A percentile compares a stretch with the other conserved stretches of the same genome.
Conservation (phyloP, 2,113 vertebrate species). For the Beaufortia kweichowensis region DNA sequence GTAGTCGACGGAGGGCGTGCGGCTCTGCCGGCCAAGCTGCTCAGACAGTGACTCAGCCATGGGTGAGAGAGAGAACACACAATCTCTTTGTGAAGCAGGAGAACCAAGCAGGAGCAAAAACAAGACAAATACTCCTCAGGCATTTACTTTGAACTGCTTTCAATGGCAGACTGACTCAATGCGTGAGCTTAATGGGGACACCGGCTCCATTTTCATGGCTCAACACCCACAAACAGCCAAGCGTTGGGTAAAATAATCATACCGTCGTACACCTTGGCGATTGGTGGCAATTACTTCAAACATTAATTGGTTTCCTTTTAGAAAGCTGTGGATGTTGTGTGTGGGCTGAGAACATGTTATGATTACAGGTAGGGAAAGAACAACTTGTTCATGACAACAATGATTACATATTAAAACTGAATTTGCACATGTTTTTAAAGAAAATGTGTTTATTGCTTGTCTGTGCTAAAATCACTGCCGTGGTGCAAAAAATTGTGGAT, state of each 20-base stretch:
- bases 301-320: neutral
- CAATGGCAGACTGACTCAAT: conserved; percentile 12
- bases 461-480: neutral
- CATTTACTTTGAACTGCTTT: conserved; percentile 37
- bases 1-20: conserved; percentile 21
- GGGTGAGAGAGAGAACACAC: conserved; percentile 29
- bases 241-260: conserved; percentile 12
- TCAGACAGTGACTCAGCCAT: conserved; percentile 75
- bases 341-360: neutral
- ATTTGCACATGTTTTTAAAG: too few species aligned
- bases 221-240: conserved; percentile 28
- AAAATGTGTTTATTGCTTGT: neutral
- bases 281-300: neutral
- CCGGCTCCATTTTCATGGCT: conserved; percentile 28
- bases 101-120: conserved; percentile 22
- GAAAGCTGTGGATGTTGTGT: neutral
- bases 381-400: neutral
- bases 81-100: conserved; percentile 29
- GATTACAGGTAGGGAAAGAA: too few species aligned
- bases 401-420: neutral
- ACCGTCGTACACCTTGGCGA: neutral
- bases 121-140: conserved; percentile 19
- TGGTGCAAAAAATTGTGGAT: too few species aligned
- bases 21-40: conserved; percentile 69
- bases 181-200: conserved; percentile 31